Conservation (phyloP, 2,113 vertebrate genomes). For the Nicator chloris region DNA sequence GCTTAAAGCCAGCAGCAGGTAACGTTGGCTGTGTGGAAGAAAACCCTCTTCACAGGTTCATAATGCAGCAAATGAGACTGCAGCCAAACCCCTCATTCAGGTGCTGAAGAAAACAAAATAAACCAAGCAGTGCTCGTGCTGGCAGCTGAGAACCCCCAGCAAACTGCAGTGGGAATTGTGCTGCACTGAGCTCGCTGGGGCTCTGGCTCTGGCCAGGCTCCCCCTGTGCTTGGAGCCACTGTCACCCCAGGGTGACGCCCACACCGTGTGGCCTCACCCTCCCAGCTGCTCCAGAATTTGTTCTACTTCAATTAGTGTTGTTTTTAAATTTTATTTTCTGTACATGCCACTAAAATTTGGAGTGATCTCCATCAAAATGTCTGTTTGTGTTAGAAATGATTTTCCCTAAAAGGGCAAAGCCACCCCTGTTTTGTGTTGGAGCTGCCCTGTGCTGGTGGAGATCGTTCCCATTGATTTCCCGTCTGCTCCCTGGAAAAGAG, state of each 20-base stretch:
- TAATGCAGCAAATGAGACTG: not conserved
- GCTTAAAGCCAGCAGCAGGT: not conserved
- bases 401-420: not conserved
- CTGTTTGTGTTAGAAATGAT: not conserved
- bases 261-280: rapidly evolving
- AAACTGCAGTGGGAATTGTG: rapidly evolving
- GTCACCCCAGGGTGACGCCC: rapidly evolving
- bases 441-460: not conserved
- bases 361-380: not conserved
- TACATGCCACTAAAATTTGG: not conserved
- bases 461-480: not conserved
- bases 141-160: not conserved
- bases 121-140: rapidly evolving
- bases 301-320: not conserved
- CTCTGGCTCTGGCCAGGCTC: rapidly evolving
- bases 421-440: not conserved
- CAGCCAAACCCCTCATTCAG: not conserved
- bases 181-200: rapidly evolving
- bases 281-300: rapidly evolving
- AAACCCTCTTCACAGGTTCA: not conserved
- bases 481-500: not conserved
- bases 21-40: not conserved
- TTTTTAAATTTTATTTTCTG: not conserved
- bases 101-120: not conserved
- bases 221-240: rapidly evolving